Base-by-base conservation (phyloP, 2,113 vertebrate genomes). In the Paradisaea rubra region DNA sequence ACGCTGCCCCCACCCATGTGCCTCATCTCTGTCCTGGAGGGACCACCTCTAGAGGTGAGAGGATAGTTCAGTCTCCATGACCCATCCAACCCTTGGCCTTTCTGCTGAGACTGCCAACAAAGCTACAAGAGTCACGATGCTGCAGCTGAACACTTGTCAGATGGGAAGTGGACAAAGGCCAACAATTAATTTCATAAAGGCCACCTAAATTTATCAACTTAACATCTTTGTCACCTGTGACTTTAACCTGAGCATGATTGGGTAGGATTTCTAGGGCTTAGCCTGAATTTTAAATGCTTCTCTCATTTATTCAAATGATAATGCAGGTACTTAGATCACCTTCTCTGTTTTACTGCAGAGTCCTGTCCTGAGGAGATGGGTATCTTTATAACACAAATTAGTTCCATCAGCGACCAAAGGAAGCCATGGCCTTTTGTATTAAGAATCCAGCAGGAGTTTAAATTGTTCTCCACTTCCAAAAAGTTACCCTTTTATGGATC, bases 41-140 rank as follows among this genome's bases (percentile, higher is more conserved):
- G 96, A 97, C 96, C 95, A 97, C 97, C 97, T 97, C 97, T 97
- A 97, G 97, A 97, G 97, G 97, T 97, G 97, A 97, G 97, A 97
- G 95, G 95, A 97, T 94, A 97, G 96, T 89, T 93, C 93, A 96
- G 96, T 97, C 96, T 86, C 94, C 91, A 88, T 97, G 96, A 96
- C 96, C 84, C 95, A 95, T 97, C 82, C 86, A 68, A 94, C 63
- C 96, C 94, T 37, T 97, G 94, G 96, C 96, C 96, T 97, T 97
- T 97, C 96, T 97, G 96, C 95, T 97, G 94, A 97, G 94, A 95
- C 95, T 96, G 94, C 79, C 94, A 88, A 65, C 94, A 94, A 83
- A 95, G 84, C 91, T 86, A 64, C 7, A 0, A 91, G 68, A 97
- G 81, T 82, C 91, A 93, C 8, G 3, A 73, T 96, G 91, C 93